Conservation (phyloP, 2,113 vertebrate species). For the Cheirogaleus medius region DNA sequence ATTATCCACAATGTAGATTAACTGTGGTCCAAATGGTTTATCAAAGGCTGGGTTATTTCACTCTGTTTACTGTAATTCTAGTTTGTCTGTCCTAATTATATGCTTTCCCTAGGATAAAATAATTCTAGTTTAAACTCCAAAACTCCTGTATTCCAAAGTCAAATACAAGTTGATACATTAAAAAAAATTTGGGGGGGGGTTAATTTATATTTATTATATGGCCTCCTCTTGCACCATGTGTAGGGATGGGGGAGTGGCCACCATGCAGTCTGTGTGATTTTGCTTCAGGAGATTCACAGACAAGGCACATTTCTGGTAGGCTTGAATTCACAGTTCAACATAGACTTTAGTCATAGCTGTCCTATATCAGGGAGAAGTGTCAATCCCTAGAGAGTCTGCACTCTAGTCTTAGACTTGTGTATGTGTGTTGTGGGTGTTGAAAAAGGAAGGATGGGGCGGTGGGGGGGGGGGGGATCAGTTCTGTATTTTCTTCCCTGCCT, state of each 20-base stretch:
- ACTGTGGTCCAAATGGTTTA: slow-evolving; percentile 1
- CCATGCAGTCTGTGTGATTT: background rate
- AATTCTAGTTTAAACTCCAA: background rate
- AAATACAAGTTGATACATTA: background rate
- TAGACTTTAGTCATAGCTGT: background rate
- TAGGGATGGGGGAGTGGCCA: background rate
- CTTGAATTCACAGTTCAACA: background rate
- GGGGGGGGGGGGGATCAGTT: background rate
- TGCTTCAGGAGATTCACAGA: slow-evolving; percentile 4
- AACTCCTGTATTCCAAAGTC: background rate
- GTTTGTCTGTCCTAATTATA: background rate
- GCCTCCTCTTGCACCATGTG: background rate
- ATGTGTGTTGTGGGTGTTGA: background rate
- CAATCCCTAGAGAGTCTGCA: background rate
- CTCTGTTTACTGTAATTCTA: slow-evolving; percentile 29
- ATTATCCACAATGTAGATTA: background rate
- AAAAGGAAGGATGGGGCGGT: background rate
- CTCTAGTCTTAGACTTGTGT: background rate
- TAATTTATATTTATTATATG: background rate
- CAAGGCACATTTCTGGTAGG: background rate
- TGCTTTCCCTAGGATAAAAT: background rate
- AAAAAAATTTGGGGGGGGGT: background rate
- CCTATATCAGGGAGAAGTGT: background rate
- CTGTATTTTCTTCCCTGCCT: background rate
- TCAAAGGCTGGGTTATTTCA: background rate